These are phyloP conservation scores for Phaenicophaeus curvirostris DNA, from an alignment of 2,797 vertebrate genomes.

Conservation along the genomic window DNA sequence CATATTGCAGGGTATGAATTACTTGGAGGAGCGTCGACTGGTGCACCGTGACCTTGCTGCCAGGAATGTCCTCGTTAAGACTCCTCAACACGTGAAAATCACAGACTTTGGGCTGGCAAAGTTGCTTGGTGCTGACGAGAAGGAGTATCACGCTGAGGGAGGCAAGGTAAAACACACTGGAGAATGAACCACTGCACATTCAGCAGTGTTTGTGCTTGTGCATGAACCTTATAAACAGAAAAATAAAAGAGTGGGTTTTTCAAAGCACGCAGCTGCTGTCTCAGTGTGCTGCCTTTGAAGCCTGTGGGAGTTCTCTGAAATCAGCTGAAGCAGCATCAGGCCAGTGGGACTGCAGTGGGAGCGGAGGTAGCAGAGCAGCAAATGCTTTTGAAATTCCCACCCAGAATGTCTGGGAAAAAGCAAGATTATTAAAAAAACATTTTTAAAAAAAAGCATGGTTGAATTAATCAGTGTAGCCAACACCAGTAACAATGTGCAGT, in stretches of 20 bases:
- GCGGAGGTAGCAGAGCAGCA: not conserved
- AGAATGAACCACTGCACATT: rapidly evolving
- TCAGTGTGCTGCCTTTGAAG: slow-evolving; percentile 43
- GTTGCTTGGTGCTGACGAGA: slow-evolving; percentile 88
- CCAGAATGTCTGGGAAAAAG: slow-evolving; percentile 42
- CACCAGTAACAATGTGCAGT: not conserved
- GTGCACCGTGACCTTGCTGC: slow-evolving; percentile 95
- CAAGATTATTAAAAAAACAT: not conserved
- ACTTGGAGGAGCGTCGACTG: slow-evolving; percentile 91
- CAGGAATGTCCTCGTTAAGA: slow-evolving; percentile 92
- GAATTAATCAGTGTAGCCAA: not conserved
- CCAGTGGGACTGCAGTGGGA: not conserved
- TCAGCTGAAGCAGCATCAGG: not conserved
- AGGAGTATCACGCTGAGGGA: slow-evolving; percentile 91
- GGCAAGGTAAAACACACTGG: slow-evolving; percentile 82
- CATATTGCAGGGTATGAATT: slow-evolving; percentile 89
- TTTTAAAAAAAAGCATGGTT: not conserved
- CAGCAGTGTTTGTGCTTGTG: rapidly evolving
- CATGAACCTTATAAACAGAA: not conserved
- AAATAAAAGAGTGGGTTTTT: not conserved
- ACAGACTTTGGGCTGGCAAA: slow-evolving; percentile 94
- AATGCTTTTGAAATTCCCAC: slow-evolving; percentile 59
- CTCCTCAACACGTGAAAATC: slow-evolving; percentile 92
- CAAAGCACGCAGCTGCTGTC: not conserved
- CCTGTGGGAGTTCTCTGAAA: slow-evolving; percentile 34